Percentiles rank a stretch among this genome's conserved stretches.
Evolutionary conservation across 2,113 vertebrate genomes (phyloP).

Genomic region (Muntiacus muntjak): DNA sequence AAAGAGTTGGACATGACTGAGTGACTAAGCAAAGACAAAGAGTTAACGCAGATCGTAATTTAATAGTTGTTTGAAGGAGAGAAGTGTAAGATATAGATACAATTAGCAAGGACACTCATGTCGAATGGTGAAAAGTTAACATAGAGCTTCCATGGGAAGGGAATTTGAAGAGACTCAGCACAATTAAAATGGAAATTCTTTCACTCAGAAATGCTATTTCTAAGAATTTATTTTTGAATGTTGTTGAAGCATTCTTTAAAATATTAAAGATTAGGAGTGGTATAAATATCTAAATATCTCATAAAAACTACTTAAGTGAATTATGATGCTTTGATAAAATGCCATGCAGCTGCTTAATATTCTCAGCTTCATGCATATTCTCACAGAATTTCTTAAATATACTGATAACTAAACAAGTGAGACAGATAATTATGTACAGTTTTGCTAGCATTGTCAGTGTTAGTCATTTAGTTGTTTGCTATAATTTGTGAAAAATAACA

Average conservation of each 20-base stretch:
- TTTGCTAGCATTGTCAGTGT: background rate
- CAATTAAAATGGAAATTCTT: background rate
- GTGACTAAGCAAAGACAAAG: background rate
- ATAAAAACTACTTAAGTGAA: background rate
- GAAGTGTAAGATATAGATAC: background rate
- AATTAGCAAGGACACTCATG: background rate
- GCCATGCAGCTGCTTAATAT: background rate
- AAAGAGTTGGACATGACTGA: background rate
- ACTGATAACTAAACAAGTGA: background rate
- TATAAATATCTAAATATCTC: background rate
- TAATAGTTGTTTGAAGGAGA: background rate
- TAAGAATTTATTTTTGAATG: background rate
- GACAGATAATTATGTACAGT: background rate
- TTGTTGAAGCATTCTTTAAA: background rate
- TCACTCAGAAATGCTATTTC: background rate
- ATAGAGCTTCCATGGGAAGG: background rate
- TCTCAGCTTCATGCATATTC: rapidly evolving
- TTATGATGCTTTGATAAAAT: background rate
- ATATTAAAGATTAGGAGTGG: background rate
- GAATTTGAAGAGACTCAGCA: background rate
- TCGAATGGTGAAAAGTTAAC: background rate
- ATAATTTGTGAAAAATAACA: background rate
- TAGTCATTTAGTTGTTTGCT: background rate
- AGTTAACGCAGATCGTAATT: background rate
- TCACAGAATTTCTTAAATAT: background rate